Evolutionary conservation across 1,140 invertebrate species (phyloP), one percentile per base, ranked within the genome.

Genomic region (Trissolcus basalis): DNA sequence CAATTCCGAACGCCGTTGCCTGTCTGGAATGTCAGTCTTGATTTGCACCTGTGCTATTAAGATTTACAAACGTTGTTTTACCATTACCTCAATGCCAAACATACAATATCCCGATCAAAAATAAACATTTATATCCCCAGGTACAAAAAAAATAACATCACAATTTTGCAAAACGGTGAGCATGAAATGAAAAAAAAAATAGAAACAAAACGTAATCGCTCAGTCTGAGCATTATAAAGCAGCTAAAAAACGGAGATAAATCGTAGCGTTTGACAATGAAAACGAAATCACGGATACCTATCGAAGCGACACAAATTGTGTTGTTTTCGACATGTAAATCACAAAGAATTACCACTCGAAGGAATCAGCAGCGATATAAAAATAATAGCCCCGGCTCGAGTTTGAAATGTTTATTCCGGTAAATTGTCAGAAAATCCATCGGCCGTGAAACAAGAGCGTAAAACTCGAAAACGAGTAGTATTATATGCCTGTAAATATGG

Each of bases 391-490:
- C 59, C 50, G 39, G 59, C 71, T 13, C 36, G 36, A 27, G 54
- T 43, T 64, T 56, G 67, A 70, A 71, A 65, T 71, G 73, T 77
- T 77, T 77, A 71, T 77, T 71, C 67, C 73, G 44, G n/a, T 51
- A 56, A 71, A 77, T 77, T 65, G 73, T 61, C 73, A 54, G 73
- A 15, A 47, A 65, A 65, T 77, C 65, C 73, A 77, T 77, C 73
- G 67, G 54, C 58, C 73, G 67, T 71, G 67, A 67, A 67, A 71
- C 73, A 67, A 70, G 56, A 65, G 56, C 67, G 73, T 77, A 77
- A 77, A 77, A 71, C 73, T 77, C 73, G 73, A 70, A 70, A 77
- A 77, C 73, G 67, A 77, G 73, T 77, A 55, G 73, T 69, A 77
- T 71, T 77, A 71, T 27, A 6, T 77, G 73, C 67, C 61, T 77